Conservation (phyloP, 2,113 vertebrate species). For the Calcarius ornatus region DNA sequence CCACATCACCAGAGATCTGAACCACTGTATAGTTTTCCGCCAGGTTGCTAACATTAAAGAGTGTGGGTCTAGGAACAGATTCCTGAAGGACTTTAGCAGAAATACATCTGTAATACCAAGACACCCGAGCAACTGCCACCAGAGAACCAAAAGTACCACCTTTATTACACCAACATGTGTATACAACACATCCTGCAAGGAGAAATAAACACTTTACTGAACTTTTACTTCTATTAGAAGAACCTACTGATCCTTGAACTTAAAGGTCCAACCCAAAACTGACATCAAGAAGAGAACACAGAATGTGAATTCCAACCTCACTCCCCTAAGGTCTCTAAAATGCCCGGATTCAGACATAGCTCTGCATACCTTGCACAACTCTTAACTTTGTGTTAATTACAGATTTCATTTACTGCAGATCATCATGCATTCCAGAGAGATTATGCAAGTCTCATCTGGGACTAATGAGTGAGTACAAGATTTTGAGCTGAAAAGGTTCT, state of each 20-base stretch:
- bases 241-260: not conserved
- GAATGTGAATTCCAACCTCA: not conserved
- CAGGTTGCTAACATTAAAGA: not conserved
- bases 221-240: not conserved
- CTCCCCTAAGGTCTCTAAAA: not conserved
- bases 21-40: not conserved
- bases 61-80: not conserved
- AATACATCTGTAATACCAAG: not conserved
- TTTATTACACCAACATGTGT: not conserved
- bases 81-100: fast-evolving
- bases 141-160: not conserved
- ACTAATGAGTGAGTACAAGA: not conserved
- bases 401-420: not conserved
- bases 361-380: not conserved
- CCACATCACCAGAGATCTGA: not conserved
- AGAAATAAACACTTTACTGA: not conserved
- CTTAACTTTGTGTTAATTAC: not conserved
- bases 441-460: not conserved
- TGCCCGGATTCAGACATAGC: not conserved
- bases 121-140: not conserved
- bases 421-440: not conserved
- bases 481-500: not conserved
- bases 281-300: not conserved
- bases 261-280: not conserved
- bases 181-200: not conserved